Conservation (phyloP, 2,888 invertebrate species). For the Heliconius aoede region DNA sequence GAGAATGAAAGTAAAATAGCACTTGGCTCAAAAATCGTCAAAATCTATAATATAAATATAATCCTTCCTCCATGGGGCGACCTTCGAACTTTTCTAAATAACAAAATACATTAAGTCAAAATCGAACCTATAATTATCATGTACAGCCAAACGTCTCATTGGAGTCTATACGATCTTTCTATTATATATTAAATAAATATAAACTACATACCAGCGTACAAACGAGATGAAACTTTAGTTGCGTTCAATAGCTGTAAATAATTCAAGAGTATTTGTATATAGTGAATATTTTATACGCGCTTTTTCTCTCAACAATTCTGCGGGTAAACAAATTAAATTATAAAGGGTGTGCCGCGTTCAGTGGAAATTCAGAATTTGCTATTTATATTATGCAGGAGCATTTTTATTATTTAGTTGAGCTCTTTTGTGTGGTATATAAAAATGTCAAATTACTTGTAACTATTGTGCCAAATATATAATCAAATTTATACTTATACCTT, state of each 20-base stretch:
- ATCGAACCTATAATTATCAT: background rate
- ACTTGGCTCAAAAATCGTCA: no score
- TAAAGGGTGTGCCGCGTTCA: background rate
- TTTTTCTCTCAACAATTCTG: background rate
- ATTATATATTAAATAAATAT: background rate
- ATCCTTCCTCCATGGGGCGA: no score
- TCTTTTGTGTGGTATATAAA: background rate
- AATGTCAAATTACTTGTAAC: background rate
- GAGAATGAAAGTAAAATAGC: no score
- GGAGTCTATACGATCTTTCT: no score
- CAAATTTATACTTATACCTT: no score
- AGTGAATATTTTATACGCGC: background rate
- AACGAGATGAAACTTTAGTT: background rate
- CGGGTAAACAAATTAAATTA: conserved; percentile 7
- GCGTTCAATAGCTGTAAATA: background rate
- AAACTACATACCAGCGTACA: background rate
- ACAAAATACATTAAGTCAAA: background rate
- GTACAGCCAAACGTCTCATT: no score
- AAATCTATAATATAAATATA: no score
- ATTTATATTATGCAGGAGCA: background rate
- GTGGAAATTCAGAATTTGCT: background rate
- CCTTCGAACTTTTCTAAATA: background rate
- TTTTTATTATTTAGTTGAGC: background rate
- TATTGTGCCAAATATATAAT: no score
- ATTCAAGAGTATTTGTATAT: no score